A percentile compares a stretch with the other conserved stretches of the same genome.
Evolutionary conservation across 2,797 vertebrate species (phyloP).

Genomic region (Gila robusta): DNA sequence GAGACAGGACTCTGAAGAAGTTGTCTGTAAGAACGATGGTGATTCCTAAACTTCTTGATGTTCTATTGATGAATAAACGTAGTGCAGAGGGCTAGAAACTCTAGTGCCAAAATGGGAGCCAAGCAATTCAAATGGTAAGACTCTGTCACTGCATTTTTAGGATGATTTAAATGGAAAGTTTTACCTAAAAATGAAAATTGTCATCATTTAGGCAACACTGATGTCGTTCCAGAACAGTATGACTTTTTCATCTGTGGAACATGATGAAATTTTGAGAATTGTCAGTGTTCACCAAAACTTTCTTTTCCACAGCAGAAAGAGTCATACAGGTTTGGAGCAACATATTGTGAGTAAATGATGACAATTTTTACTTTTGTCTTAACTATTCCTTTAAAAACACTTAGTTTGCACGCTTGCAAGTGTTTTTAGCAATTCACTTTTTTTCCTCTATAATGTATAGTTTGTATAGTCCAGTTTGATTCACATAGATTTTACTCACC

Average conservation of each 20-base stretch:
- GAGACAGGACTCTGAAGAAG: slow-evolving; percentile 22
- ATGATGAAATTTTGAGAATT: neutral
- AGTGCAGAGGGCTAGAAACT: slow-evolving; percentile 54
- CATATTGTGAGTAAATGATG: neutral
- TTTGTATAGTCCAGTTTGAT: neutral
- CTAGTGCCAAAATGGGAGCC: slow-evolving; percentile 84
- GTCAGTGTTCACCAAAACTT: neutral
- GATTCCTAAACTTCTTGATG: slow-evolving; percentile 25
- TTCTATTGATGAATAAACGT: slow-evolving; percentile 44
- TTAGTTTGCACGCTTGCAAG: neutral
- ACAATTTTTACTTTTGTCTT: neutral
- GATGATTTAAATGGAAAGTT: neutral
- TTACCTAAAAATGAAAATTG: neutral
- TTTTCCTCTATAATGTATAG: neutral
- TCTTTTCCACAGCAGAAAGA: neutral
- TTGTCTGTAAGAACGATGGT: slow-evolving; percentile 49
- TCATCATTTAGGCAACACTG: neutral
- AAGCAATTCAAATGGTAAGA: slow-evolving; percentile 90
- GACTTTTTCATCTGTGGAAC: neutral
- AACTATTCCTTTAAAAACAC: neutral
- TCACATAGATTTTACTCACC: neutral
- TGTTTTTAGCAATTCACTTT: neutral
- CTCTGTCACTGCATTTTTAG: slow-evolving; percentile 21
- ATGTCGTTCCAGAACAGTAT: neutral
- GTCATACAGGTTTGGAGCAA: neutral